Evolutionary conservation across 2,797 vertebrate genomes (phyloP), one percentile per base, ranked within the genome.

Genomic region (Carcharodon carcharias): DNA sequence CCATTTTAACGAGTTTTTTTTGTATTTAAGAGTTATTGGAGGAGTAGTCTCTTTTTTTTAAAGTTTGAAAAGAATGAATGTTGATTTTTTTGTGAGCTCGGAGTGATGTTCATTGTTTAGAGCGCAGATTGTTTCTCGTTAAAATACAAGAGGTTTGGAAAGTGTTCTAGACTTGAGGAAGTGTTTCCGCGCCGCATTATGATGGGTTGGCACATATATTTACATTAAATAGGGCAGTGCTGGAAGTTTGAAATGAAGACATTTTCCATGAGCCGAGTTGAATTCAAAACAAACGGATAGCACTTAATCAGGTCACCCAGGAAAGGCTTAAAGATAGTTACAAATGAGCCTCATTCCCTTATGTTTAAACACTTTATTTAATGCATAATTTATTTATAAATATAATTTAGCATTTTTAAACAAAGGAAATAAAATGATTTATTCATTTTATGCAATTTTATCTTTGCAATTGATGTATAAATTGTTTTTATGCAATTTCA

Each of bases 81-180:
- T 92, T 92, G 1, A 40, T 63, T 14, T 92, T 23, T 40, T 56
- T 93, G 35, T 93, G 23, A 50, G 7, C 63, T 50, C 82, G 82
- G 88, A 31, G 28, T 61, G 88, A 91, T 45, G n/a, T 40, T 67
- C 61, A 93, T 45, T 93, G 91, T 65, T 93, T 67, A 11, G 21
- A 65, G 61, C 21, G 91, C n/a, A 8, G 5, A 45, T 67, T 92
- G 35, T 92, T 91, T 5, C 35, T n/a, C 8, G 56, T 61, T 92
- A 31, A 89, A 58, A 89, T 89, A 89, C 26, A 87, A 89, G 18
- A 61, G 6, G 71, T 77, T 77, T 67, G 65, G 35, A 93, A 93
- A 93, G 63, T 45, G 91, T 40, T 40, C 58, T 4, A 92, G 89
- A 92, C 89, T 58, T 7, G 91, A 93, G 91, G 61, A 93, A 93